Conservation (phyloP, 2,113 vertebrate species). For the Bubo blakistoni region DNA sequence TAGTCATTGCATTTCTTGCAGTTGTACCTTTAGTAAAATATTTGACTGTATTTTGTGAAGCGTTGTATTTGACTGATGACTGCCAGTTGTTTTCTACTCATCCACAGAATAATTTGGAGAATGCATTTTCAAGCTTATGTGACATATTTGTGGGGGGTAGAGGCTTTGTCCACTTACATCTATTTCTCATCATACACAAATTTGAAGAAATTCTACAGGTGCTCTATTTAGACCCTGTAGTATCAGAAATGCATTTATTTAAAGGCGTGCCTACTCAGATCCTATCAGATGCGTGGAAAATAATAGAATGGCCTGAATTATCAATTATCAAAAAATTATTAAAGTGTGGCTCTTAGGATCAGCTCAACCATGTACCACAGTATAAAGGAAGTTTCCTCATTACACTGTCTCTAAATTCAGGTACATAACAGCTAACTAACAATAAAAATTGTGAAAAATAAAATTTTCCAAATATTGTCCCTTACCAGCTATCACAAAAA, state of each 20-base stretch:
- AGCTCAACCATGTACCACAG: not conserved
- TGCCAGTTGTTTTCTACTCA: not conserved
- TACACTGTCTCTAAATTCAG: not conserved
- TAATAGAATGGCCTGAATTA: not conserved
- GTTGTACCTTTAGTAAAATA: not conserved
- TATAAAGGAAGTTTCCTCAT: not conserved
- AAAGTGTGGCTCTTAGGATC: not conserved
- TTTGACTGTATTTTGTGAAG: not conserved
- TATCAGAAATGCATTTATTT: not conserved
- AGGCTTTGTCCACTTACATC: not conserved
- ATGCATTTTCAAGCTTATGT: not conserved
- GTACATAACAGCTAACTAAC: not conserved
- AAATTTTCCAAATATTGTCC: not conserved
- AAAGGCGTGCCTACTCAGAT: not conserved
- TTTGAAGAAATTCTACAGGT: not conserved
- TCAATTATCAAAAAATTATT: not conserved
- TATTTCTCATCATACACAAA: not conserved
- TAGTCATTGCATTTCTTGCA: not conserved
- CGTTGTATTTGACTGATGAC: not conserved
- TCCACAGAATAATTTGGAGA: not conserved
- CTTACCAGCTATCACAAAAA: not conserved
- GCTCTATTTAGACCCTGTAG: not conserved
- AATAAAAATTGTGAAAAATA: not conserved
- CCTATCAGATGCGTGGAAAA: not conserved
- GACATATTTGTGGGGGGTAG: not conserved